Percentiles rank a stretch among this genome's conserved stretches.
phyloP scores from a whole-genome alignment of 2,888 invertebrate species.

The Cephonodes hylas region DNA sequence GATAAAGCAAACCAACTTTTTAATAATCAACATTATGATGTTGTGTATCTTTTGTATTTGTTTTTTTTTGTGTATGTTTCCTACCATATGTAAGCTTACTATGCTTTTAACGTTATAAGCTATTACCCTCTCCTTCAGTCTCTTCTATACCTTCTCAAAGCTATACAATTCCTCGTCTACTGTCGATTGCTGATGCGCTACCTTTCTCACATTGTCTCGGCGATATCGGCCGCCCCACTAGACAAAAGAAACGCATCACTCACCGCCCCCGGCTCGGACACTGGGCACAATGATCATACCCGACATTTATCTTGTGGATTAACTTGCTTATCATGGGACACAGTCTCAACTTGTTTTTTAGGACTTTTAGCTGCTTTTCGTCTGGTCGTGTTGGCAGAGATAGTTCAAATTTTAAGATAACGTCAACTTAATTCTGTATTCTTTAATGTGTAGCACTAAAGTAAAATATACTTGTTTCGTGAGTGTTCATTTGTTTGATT shows the following conservation, averaged over 20 bases:
- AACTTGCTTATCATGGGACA: conserved; percentile 70
- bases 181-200: conserved; percentile 66
- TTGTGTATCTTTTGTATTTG: too few relatives aligned
- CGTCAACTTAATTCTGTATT: too few relatives aligned
- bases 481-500: too few relatives aligned
- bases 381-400: neutral
- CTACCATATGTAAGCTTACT: too few relatives aligned
- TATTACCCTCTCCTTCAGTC: neutral
- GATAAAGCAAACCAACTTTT: too few relatives aligned
- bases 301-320: conserved; percentile 77
- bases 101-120: too few relatives aligned
- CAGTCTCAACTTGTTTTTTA: conserved; percentile 37
- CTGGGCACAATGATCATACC: conserved; percentile 61
- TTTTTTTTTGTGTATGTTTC: too few relatives aligned
- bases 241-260: conserved; percentile 79
- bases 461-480: too few relatives aligned
- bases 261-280: conserved; percentile 59
- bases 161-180: conserved; percentile 13
- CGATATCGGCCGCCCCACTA: conserved; percentile 46
- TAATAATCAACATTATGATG: too few relatives aligned
- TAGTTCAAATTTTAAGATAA: too few relatives aligned
- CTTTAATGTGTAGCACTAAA: too few relatives aligned
- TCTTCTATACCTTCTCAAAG: neutral
- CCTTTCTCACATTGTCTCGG: conserved; percentile 67
- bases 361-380: neutral